A percentile compares a stretch with the other conserved stretches of the same genome.
Conservation (phyloP, 2,888 invertebrate species). For the Orgyia antiqua region DNA sequence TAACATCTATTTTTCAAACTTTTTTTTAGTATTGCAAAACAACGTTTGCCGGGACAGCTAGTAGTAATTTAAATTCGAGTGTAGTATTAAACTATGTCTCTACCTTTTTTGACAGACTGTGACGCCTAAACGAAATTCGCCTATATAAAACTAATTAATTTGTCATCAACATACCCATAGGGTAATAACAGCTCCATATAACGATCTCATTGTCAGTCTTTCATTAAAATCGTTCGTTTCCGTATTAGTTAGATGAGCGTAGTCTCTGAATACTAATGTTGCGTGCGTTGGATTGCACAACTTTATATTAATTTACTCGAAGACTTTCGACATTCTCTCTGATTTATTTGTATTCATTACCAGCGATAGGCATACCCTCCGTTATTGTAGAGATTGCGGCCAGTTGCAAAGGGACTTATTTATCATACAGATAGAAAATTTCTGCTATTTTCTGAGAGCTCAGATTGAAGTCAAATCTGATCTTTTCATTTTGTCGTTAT, state of each 20-base stretch:
- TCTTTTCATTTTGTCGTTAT: slow-evolving; percentile 5
- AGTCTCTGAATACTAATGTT: slow-evolving; percentile 69
- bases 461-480: slow-evolving; percentile 8
- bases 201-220: slow-evolving; percentile 43
- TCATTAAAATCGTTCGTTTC: slow-evolving; percentile 74
- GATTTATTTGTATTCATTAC: slow-evolving; percentile 71
- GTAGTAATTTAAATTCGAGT: no score
- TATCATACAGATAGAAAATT: slow-evolving; percentile 44
- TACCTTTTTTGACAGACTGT: no score
- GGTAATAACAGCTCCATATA: slow-evolving; percentile 36
- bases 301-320: slow-evolving; percentile 74
- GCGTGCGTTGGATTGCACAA: slow-evolving; percentile 66
- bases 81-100: no score
- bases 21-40: no score
- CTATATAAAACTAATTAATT: no score
- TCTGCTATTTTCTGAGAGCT: slow-evolving; percentile 18
- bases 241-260: slow-evolving; percentile 63
- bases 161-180: no score
- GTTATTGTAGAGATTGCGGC: slow-evolving; percentile 35
- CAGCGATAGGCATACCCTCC: slow-evolving; percentile 26
- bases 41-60: no score
- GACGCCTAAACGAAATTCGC: no score
- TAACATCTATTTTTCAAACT: no score
- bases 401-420: slow-evolving; percentile 34
- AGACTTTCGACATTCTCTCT: slow-evolving; percentile 53